Conservation (phyloP, 2,888 invertebrate genomes). For the Mythimna vitellina region DNA sequence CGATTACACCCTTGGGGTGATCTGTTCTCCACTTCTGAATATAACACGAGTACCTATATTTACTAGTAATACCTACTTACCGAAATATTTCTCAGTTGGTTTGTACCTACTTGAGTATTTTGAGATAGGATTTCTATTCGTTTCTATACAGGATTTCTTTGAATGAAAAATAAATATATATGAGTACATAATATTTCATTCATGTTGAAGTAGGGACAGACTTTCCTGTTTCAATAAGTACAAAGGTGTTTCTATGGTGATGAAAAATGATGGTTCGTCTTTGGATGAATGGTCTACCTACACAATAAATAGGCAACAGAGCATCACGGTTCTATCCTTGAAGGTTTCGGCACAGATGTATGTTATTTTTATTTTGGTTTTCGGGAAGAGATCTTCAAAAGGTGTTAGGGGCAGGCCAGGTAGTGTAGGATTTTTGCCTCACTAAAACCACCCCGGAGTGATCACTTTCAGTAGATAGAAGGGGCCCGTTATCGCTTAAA, state of each 20-base stretch:
- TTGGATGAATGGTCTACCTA: background rate
- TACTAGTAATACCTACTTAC: conserved; percentile 2
- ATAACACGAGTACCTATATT: background rate
- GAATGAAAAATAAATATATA: background rate
- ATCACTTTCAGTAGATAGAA: too few species aligned
- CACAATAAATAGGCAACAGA: background rate
- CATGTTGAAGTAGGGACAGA: background rate
- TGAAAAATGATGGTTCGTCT: background rate
- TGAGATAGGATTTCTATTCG: background rate
- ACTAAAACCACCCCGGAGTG: too few species aligned
- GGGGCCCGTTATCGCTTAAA: too few species aligned
- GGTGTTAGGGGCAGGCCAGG: too few species aligned
- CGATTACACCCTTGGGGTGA: conserved; percentile 17
- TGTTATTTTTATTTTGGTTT: too few species aligned
- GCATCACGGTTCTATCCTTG: background rate
- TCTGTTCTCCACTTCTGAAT: conserved; percentile 9
- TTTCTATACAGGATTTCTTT: background rate
- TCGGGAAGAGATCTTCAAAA: too few species aligned
- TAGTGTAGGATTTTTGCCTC: too few species aligned
- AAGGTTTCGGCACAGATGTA: background rate
- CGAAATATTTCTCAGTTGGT: conserved; percentile 10
- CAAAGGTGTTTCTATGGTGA: background rate
- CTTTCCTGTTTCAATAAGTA: background rate
- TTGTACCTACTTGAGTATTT: background rate
- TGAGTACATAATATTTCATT: conserved; percentile 6